Conservation (phyloP, 2,888 invertebrate species). For the Dysmachus trigonus region DNA sequence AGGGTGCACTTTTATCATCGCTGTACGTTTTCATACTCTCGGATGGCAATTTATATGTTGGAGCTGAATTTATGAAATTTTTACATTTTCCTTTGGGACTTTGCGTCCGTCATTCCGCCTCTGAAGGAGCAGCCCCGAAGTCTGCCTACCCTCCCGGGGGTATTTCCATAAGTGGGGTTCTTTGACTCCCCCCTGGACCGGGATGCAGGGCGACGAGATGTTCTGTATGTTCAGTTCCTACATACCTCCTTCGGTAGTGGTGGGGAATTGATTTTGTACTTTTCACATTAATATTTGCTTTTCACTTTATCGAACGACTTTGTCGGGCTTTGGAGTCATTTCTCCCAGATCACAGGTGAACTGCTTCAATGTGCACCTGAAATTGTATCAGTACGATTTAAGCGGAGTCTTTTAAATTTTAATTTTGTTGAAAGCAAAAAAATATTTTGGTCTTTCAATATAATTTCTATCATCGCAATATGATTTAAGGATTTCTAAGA, state of each 20-base stretch:
- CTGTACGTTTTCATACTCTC: not conserved
- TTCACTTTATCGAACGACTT: not conserved
- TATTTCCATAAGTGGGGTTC: not conserved
- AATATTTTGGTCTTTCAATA: not conserved
- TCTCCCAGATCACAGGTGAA: not conserved
- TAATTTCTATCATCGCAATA: not conserved
- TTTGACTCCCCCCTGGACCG: not conserved
- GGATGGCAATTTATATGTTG: slow-evolving; percentile 16
- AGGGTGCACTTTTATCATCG: slow-evolving; percentile 28
- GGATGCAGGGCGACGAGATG: not conserved
- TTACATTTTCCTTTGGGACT: slow-evolving; percentile 12
- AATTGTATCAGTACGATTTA: not conserved
- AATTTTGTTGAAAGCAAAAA: not conserved
- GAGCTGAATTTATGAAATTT: slow-evolving; percentile 4
- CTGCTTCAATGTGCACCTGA: not conserved
- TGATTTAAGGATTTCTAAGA: not conserved
- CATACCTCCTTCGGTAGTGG: not conserved
- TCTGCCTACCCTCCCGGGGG: not conserved
- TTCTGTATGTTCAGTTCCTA: not conserved
- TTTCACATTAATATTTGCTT: slow-evolving; percentile 1
- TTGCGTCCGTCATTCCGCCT: not conserved
- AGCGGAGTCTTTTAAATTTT: not conserved
- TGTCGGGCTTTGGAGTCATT: not conserved
- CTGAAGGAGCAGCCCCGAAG: not conserved
- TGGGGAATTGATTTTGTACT: not conserved